Conservation (phyloP, 2,113 vertebrate species). For the Vireo altiloquus region DNA sequence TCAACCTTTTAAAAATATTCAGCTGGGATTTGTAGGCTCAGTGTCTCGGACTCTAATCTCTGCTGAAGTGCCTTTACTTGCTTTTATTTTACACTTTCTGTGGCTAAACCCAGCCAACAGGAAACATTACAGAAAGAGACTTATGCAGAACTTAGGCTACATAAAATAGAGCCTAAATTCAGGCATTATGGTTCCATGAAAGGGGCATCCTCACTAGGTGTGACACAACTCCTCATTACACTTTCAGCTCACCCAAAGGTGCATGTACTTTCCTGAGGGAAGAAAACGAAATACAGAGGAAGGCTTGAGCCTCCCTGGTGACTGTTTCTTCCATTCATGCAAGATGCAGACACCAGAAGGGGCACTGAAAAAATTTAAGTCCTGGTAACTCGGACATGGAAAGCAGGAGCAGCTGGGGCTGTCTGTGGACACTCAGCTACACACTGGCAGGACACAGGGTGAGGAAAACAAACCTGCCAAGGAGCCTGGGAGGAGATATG, state of each 20-base stretch:
- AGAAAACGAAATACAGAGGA: neutral
- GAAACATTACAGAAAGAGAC: neutral
- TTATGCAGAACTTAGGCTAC: neutral
- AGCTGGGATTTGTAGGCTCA: neutral
- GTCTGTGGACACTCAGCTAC: neutral
- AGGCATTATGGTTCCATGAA: neutral
- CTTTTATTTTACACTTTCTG: neutral
- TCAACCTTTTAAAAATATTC: neutral
- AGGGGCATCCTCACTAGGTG: neutral
- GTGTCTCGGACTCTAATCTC: neutral
- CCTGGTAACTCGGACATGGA: neutral
- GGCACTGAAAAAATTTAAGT: neutral
- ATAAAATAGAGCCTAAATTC: neutral
- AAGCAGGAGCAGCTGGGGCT: neutral
- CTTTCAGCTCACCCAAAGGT: neutral
- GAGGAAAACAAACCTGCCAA: neutral
- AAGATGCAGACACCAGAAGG: neutral
- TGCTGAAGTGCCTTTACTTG: neutral
- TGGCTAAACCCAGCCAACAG: neutral
- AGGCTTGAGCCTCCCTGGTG: accelerated
- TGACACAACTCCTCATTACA: neutral
- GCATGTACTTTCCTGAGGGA: neutral
- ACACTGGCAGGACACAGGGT: neutral
- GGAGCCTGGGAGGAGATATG: neutral
- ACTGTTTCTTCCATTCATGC: neutral